Evolutionary conservation across 2,888 invertebrate species (phyloP), one percentile per base, ranked within the genome.

Genomic region (Drosophila flavopinicola): DNA sequence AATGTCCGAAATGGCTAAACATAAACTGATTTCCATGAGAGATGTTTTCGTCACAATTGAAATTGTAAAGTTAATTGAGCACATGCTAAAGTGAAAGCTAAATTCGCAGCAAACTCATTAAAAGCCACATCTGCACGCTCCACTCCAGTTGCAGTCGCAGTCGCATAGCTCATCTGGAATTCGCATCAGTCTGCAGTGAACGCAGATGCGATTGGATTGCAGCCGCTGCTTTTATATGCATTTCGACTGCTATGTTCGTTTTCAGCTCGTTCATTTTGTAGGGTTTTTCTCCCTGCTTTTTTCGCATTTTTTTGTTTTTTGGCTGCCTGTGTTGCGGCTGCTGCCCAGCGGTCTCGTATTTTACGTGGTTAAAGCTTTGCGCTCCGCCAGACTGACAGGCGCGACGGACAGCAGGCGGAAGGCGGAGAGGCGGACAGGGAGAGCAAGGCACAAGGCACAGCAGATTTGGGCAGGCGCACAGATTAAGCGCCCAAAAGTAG

Each of bases 311-410:
- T 44, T 32, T 38, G 17, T 35, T 61, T 37, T 59, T 45, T 48
- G 47, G 48, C 30, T 42, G 59, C 39, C 44, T 45, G 42, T 42
- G 51, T 51, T 58, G 65, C 39, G 65, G 44, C 54, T 42, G 39
- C 41, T 51, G 74, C 67, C 74, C 74, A 45, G 44, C 56, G 74
- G 49, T 47, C 71, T 68, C 71, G 78, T 74, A 80, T 71, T 80
- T 77, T 66, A 78, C 78, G 80, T 77, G 70, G 77, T 71, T 75
- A 77, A 80, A 67, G 67, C 68, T 79, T 64, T 63, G 61, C 76
- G 64, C 61, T 64, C 51, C 66, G 47, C 30, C 61, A 45, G 49
- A 51, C 78, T 61, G 61, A 53, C 77, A 74, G 58, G 41, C 77
- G 48, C 20, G n/a, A 3, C n/a, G 11, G 23, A 32, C 23, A 44